Evolutionary conservation across 2,113 vertebrate genomes (phyloP), one percentile per base, ranked within the genome.

Genomic region (Petroica traversi): DNA sequence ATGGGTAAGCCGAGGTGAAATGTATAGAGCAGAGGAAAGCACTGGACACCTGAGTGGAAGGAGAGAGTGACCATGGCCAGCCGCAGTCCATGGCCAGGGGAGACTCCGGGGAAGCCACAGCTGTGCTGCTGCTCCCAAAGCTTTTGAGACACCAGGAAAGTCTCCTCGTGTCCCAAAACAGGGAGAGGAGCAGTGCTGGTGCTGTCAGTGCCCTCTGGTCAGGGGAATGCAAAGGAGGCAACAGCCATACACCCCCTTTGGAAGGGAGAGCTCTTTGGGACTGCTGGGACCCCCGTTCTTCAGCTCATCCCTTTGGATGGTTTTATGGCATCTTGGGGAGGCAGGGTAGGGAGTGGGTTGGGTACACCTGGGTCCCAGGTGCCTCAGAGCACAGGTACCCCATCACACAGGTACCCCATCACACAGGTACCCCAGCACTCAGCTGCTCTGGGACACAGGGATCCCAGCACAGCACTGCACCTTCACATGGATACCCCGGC

Each of bases 231-330:
- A 1, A 41, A 55, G 73, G 58, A 46, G 14, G 26, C 28, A 58
- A 25, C 46, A 76, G 46, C 1, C 3, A 34, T 14, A 48, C 24
- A 29, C 1, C 0, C 9, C 8, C 28, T 36, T 26, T 57, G 26
- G 14, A 15, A 28, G 13, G 6, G 29, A 4, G 5, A 4, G 7
- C 10, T 36, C 45, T 61, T 23, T 25, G 16, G 10, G 62, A 38
- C 46, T 64, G 33, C 19, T 0, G 0, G 34, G 23, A 11, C 2
- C 8, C 51, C 6, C 0, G 0, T 23, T 46, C 15, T 55, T 68
- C 40, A 33, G 14, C 54, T 75, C 36, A 40, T 43, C 59, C 49
- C 38, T 84, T n/a, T 0, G 5, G 48, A 34, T 34, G 40, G 38
- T 58, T 86, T 74, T 63, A 13, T 9, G 31, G 14, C 57, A 68